Conservation (phyloP, 1,140 invertebrate species). For the Drosophila watanabei region DNA sequence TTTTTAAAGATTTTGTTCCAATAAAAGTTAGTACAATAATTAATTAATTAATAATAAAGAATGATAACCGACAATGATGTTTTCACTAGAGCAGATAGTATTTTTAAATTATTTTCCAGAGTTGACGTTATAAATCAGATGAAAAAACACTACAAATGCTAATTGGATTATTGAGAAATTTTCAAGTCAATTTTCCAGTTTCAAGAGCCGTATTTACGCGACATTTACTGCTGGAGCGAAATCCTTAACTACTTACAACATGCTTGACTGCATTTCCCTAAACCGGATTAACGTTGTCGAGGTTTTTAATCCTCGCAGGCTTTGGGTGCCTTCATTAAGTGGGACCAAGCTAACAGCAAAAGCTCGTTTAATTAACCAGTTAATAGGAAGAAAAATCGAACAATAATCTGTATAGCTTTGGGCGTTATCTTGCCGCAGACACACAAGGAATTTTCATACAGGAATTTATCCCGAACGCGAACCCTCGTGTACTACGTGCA, state of each 20-base stretch:
- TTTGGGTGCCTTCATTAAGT: slow-evolving; percentile 1
- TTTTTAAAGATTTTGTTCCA: background rate
- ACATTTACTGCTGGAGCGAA: slow-evolving; percentile 4
- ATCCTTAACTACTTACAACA: background rate
- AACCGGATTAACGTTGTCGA: slow-evolving; percentile 1
- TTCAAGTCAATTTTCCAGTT: background rate
- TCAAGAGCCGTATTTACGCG: background rate
- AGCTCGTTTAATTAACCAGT: slow-evolving; percentile 15
- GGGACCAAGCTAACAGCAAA: slow-evolving; percentile 2
- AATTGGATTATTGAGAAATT: background rate
- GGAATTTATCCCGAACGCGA: slow-evolving; percentile 12
- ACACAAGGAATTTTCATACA: slow-evolving; percentile 16
- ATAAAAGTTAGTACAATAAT: background rate
- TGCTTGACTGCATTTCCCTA: background rate
- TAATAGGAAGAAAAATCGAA: slow-evolving; percentile 19
- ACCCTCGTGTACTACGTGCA: background rate
- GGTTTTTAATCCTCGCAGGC: slow-evolving; percentile 12
- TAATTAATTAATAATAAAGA: too few relatives aligned
- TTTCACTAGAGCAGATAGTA: too few relatives aligned
- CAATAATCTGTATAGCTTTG: slow-evolving; percentile 19
- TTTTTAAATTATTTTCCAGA: background rate
- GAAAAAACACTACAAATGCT: background rate
- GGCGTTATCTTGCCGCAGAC: slow-evolving; percentile 17
- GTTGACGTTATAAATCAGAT: background rate
- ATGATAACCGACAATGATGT: too few relatives aligned